Evolutionary conservation across 2,113 vertebrate genomes (phyloP).

Genomic region (Sinocyclocheilus maitianheensis): DNA sequence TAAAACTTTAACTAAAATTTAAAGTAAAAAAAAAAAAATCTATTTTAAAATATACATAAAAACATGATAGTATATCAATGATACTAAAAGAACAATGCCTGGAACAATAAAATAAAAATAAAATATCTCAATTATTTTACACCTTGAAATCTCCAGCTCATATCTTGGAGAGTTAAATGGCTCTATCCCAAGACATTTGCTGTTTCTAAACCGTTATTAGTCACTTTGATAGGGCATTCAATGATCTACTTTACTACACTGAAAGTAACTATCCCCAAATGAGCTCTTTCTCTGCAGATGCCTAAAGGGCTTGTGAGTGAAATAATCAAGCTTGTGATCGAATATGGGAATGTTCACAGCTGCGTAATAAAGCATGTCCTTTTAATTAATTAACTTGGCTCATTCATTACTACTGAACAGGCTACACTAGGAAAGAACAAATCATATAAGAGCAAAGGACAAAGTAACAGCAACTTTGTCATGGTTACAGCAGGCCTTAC

Average conservation of each 20-base stretch:
- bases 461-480: neutral
- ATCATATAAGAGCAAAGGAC: neutral
- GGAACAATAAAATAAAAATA: neutral
- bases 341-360: neutral
- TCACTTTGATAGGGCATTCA: neutral
- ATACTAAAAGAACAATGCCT: too few relatives aligned
- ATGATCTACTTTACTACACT: neutral
- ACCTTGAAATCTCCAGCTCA: neutral
- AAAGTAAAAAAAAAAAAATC: too few relatives aligned
- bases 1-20: too few relatives aligned
- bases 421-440: neutral
- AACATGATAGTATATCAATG: too few relatives aligned
- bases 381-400: slow-evolving; percentile 23
- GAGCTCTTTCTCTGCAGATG: neutral
- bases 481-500: neutral
- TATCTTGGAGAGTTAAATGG: neutral
- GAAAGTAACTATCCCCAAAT: slow-evolving; percentile 9
- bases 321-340: slow-evolving; percentile 22
- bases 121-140: neutral
- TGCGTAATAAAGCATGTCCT: slow-evolving; percentile 20
- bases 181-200: neutral
- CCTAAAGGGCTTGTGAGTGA: neutral
- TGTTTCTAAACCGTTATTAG: neutral
- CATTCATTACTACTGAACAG: slow-evolving; percentile 1
- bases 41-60: too few relatives aligned